Conservation (phyloP, 2,888 invertebrate species). For the Cephus spinipes region DNA sequence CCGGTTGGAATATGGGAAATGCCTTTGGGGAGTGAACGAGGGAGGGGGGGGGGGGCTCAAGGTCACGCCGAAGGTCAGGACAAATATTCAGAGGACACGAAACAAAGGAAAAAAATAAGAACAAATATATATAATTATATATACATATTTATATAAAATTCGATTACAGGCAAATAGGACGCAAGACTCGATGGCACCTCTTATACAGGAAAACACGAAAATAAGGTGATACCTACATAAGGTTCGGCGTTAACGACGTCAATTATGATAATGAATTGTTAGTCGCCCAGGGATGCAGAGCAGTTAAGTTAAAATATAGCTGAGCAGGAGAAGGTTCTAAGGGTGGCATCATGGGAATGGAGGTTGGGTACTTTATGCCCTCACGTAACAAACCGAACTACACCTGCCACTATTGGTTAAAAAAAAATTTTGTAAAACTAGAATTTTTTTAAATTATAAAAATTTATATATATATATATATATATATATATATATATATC, state of each 20-base stretch:
- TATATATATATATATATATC: too few relatives aligned
- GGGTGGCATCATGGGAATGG: background rate
- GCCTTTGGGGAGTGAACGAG: too few relatives aligned
- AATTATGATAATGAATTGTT: conserved; percentile 48
- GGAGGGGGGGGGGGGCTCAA: too few relatives aligned
- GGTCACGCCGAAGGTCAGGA: too few relatives aligned
- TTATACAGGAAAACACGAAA: conserved; percentile 7
- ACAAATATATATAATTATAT: too few relatives aligned
- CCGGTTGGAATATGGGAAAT: background rate
- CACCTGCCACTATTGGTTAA: background rate
- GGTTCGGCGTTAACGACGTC: conserved; percentile 42
- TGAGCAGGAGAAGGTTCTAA: conserved; percentile 12
- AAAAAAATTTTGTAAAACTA: too few relatives aligned
- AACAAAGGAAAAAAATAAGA: conserved; percentile 3
- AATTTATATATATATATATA: too few relatives aligned
- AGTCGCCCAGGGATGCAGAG: conserved; percentile 40
- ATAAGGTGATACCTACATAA: conserved; percentile 26
- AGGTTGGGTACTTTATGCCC: background rate
- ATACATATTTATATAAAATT: too few relatives aligned
- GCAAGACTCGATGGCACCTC: background rate
- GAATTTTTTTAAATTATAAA: too few relatives aligned
- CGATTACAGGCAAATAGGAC: background rate
- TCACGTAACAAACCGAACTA: conserved; percentile 12
- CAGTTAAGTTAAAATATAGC: conserved; percentile 42
- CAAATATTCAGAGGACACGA: background rate